These are phyloP conservation scores for Hexactinellida sp. DNA, from an alignment of 37 sponge, comb jelly and placozoan species.

Conservation along the genomic window DNA sequence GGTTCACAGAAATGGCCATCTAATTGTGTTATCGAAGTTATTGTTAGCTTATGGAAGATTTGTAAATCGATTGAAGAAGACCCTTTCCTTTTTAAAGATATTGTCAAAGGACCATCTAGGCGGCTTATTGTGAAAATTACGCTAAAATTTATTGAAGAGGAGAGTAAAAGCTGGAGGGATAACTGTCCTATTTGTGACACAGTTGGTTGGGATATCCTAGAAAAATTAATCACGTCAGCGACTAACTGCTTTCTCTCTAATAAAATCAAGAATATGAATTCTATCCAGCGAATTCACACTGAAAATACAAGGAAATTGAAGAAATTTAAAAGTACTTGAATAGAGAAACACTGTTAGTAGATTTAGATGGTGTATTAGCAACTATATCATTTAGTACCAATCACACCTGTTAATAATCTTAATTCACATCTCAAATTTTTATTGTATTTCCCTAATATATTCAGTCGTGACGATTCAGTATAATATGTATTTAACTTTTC, in stretches of 20 bases:
- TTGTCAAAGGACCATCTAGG: neutral
- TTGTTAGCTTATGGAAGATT: neutral
- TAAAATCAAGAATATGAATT: neutral
- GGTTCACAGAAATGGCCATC: neutral
- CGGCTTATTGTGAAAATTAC: neutral
- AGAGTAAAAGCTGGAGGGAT: neutral
- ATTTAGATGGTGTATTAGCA: no score
- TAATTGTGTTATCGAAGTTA: neutral
- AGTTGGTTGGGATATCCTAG: neutral
- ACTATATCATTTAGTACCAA: no score
- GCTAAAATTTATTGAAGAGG: neutral
- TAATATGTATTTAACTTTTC: no score
- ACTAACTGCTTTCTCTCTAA: neutral
- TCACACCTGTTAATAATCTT: no score
- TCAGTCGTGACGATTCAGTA: no score
- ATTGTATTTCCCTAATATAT: no score
- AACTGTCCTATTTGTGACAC: neutral
- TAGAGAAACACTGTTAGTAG: no score
- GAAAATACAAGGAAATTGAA: neutral
- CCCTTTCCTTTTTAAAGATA: neutral
- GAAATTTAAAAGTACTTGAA: neutral
- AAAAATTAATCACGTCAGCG: neutral
- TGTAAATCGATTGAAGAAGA: neutral
- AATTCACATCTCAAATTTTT: no score
- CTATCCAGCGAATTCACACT: neutral